Evolutionary conservation across 92 coral and sea anemone genomes (phyloP).

Genomic region (Ricordea florida): DNA sequence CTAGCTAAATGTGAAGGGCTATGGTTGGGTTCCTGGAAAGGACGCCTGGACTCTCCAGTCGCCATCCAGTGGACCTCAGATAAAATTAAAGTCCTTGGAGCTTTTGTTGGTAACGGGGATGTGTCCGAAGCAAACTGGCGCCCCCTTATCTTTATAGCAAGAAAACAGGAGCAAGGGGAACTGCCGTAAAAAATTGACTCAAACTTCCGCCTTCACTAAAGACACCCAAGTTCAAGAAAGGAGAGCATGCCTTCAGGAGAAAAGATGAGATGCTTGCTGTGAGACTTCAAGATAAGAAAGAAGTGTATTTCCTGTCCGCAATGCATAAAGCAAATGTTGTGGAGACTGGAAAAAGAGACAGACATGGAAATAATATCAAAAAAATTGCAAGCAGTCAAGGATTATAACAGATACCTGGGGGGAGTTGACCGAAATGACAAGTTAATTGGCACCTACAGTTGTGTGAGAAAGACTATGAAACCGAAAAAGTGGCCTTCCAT

Average conservation of each 20-base stretch:
- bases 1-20: too few species aligned
- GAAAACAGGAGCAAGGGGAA: slow-evolving; percentile 1
- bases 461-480: slow-evolving; percentile 44
- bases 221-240: neutral
- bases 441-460: slow-evolving; percentile 39
- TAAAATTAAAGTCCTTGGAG: too few species aligned
- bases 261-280: neutral
- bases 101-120: too few species aligned
- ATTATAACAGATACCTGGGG: slow-evolving; percentile 47
- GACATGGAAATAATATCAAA: slow-evolving; percentile 34
- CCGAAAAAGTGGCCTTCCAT: slow-evolving; percentile 45
- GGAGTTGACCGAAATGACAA: slow-evolving; percentile 53
- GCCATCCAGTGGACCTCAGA: too few species aligned
- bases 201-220: neutral
- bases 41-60: too few species aligned
- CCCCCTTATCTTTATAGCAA: neutral
- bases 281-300: slow-evolving; percentile 1
- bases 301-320: slow-evolving; percentile 14
- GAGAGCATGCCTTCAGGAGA: slow-evolving; percentile 6
- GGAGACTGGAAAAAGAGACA: slow-evolving; percentile 37
- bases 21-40: too few species aligned
- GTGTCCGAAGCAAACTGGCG: neutral
- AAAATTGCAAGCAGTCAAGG: slow-evolving; percentile 24
- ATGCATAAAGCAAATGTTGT: slow-evolving; percentile 34
- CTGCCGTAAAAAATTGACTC: neutral